Conservation (phyloP, 2,888 invertebrate genomes). For the Leptinotarsa rubiginosa region DNA sequence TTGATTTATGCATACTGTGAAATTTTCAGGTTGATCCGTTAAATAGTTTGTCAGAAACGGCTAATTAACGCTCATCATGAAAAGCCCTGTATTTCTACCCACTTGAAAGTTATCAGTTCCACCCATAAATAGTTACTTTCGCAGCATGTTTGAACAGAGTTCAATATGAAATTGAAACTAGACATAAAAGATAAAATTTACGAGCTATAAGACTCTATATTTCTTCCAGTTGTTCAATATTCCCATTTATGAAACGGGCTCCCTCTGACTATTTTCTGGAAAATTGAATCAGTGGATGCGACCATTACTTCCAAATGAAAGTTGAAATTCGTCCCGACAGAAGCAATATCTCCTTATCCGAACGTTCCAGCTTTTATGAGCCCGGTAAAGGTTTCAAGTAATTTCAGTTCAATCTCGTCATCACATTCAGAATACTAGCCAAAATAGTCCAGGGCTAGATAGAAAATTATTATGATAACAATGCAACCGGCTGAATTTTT, state of each 20-base stretch:
- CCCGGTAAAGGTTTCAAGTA: neutral
- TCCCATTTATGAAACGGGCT: neutral
- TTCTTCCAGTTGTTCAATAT: neutral
- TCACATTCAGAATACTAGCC: neutral
- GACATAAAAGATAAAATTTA: neutral
- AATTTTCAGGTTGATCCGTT: no score
- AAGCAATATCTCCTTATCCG: slow-evolving; percentile 19
- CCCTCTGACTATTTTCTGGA: neutral
- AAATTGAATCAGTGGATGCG: slow-evolving; percentile 18
- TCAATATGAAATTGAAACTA: neutral
- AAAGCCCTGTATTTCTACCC: no score
- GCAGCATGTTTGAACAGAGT: neutral
- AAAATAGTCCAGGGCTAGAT: neutral
- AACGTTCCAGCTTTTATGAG: slow-evolving; percentile 13
- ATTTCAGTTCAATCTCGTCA: slow-evolving; percentile 9
- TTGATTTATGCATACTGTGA: no score
- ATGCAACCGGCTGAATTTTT: no score
- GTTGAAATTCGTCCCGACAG: slow-evolving; percentile 16
- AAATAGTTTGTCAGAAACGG: no score
- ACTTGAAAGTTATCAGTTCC: neutral
- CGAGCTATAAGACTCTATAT: neutral
- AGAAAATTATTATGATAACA: neutral
- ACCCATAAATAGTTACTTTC: neutral
- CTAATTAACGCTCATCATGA: no score
- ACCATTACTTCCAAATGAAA: slow-evolving; percentile 23